Base-by-base conservation (phyloP, 2,797 vertebrate species). In the Pipistrellus nathusii region DNA sequence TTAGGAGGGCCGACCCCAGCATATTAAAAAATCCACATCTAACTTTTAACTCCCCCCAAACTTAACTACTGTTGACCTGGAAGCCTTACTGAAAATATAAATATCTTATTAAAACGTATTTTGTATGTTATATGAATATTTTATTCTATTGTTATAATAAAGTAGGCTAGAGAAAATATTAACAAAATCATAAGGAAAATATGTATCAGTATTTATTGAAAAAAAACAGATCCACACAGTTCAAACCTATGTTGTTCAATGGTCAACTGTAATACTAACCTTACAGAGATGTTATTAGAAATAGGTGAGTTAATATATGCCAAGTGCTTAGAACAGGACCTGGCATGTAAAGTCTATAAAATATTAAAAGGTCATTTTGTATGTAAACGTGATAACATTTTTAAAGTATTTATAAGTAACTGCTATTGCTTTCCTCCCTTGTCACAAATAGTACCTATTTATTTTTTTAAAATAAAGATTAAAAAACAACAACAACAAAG, bases 381-480 rank as follows among this genome's bases (percentile, higher is more conserved):
- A 76, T 46, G 30, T 62, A 88, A 91, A 91, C 6, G 13, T 88
- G n/a, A 46, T 72, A 88, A 69, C 46, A 78, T 80, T 88, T 53
- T 32, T 3, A 73, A 85, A 81, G 15, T 64, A 41, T 68, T 27
- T 76, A 8, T 41, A 90, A 87, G 62, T 85, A 46, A 72, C n/a
- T 30, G 11, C 23, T 77, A 64, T 73, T 64, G 57, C 9, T 69
- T 95, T 75, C 44, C 32, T 15, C 66, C 17, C n/a, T 69, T 13
- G 71, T 85, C 68, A 82, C 44, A 88, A 57, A 59, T 9, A 93
- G n/a, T 35, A 73, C 5, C 32, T 72, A 53, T 66, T 57, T 32
- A 87, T 72, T 46, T 93, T 57, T 57, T 72, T 44, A 57, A 95
- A 88, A 92, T 32, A 83, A 17, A 93, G 55, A 66, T 62, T 25